Evolutionary conservation across 1,140 invertebrate species (phyloP).

Genomic region (Danaus melanippus): DNA sequence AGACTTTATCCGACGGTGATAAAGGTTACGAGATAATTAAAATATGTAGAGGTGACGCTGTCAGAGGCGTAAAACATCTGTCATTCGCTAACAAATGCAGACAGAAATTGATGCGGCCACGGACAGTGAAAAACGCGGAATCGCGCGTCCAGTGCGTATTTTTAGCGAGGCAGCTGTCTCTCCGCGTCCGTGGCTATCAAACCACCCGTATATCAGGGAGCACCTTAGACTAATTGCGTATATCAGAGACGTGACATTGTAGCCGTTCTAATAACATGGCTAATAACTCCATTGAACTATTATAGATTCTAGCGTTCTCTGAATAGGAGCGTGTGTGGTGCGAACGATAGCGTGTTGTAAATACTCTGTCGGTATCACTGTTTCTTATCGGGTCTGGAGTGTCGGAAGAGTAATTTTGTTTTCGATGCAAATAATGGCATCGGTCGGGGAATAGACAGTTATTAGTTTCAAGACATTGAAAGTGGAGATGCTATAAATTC

Average conservation of each 20-base stretch:
- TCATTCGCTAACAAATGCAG: constrained; percentile 66
- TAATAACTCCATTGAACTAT: too few relatives aligned
- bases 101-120: constrained; percentile 63
- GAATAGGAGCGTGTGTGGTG: not conserved
- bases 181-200: constrained; percentile 42
- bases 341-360: not conserved
- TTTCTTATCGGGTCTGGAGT: constrained; percentile 4
- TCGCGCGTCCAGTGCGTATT: constrained; percentile 54
- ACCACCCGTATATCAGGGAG: constrained; percentile 33
- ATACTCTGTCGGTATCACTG: constrained; percentile 13
- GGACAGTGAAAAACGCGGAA: constrained; percentile 70
- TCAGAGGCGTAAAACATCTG: constrained; percentile 63
- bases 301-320: not conserved
- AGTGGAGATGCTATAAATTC: constrained; percentile 12
- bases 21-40: constrained; percentile 17
- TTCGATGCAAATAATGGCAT: constrained; percentile 15
- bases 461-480: constrained; percentile 18
- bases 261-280: too few relatives aligned
- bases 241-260: constrained; percentile 28
- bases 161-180: constrained; percentile 60
- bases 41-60: constrained; percentile 28
- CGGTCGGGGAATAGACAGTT: constrained; percentile 15
- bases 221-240: constrained; percentile 41
- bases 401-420: constrained; percentile 16
- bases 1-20: constrained; percentile 20